A percentile compares a stretch with the other conserved stretches of the same genome.
Evolutionary conservation across 1,140 invertebrate genomes (phyloP).

Genomic region (Galleria mellonella): DNA sequence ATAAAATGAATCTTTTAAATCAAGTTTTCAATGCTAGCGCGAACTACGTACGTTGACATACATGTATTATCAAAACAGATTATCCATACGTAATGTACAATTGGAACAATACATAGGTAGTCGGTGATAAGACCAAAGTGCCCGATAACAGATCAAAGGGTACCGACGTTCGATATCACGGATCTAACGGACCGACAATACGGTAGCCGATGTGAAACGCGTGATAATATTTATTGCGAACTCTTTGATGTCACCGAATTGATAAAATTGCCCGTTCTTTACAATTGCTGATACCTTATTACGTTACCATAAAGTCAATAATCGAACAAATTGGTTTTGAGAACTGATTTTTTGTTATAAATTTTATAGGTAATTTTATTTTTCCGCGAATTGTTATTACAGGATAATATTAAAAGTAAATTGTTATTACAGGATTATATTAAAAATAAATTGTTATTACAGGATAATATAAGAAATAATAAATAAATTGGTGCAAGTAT

Average conservation of each 20-base stretch:
- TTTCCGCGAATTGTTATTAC: no score
- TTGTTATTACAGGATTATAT: no score
- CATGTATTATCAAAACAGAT: slow-evolving; percentile 33
- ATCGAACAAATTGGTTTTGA: no score
- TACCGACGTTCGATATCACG: slow-evolving; percentile 37
- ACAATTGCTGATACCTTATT: no score
- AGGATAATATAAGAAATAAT: no score
- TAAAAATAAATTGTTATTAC: no score
- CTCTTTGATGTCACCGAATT: slow-evolving; percentile 44
- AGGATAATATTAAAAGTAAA: no score
- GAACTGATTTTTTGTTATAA: no score
- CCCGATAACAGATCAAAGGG: slow-evolving; percentile 53
- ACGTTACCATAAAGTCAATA: no score
- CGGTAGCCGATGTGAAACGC: slow-evolving; percentile 44
- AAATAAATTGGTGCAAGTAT: no score
- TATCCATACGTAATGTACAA: slow-evolving; percentile 34
- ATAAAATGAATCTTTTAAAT: no score
- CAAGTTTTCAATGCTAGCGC: background rate
- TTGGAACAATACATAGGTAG: slow-evolving; percentile 62
- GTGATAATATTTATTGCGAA: slow-evolving; percentile 49
- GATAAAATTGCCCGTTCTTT: slow-evolving; percentile 8
- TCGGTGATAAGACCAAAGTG: slow-evolving; percentile 53
- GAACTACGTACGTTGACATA: slow-evolving; percentile 2
- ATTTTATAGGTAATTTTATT: no score
- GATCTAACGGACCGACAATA: slow-evolving; percentile 50